Base-by-base conservation (phyloP, 64 coral and sea anemone genomes). In the Pocillopora damicornis region DNA sequence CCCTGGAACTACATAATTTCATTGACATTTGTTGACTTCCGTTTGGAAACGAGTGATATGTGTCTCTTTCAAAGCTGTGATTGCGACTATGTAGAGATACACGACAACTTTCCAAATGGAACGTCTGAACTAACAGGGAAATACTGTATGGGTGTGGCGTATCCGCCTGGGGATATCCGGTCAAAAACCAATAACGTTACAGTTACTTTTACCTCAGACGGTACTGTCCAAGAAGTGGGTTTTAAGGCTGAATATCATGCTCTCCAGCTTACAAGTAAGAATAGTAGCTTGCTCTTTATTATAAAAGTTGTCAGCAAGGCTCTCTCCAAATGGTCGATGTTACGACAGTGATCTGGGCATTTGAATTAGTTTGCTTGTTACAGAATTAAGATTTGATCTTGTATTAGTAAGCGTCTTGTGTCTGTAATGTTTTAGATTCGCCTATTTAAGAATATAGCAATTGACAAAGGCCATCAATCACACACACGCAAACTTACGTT, bases 71-170 rank as follows among this genome's bases (percentile, higher is more conserved):
- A 10, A 13, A 72, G 6, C 13, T 85, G 81, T 58, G 64, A 85
- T 30, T 85, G 81, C 22, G 81, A 85, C 18, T 85, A 58, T 35
- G 81, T 85, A 1, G 65, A 85, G 7, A 20, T 85, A 58, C 81
- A 42, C 13, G 81, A 85, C 37, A 85, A 66, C 57, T 73, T 59
- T n/a, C 8, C 37, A 51, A 85, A 85, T 34, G 81, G 81, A 30
- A 73, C 64, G 17, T 85, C 65, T 0, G 11, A 3, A 58, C 20
- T 73, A 18, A 72, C 72, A 8, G 81, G 81, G n/a, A 85, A 85
- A 20, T 85, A 85, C n/a, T 85, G 81, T 11, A 85, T 85, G 81
- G 81, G 81, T 10, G n/a, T 30, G 45, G 37, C 65, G 42, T 85
- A 72, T 15, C 81, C 81, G 11, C 36, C 56, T 22, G 37, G 81